Percentiles rank a stretch among this genome's conserved stretches.
Evolutionary conservation across 2,797 vertebrate genomes (phyloP).

Genomic region (Sebastes minor): DNA sequence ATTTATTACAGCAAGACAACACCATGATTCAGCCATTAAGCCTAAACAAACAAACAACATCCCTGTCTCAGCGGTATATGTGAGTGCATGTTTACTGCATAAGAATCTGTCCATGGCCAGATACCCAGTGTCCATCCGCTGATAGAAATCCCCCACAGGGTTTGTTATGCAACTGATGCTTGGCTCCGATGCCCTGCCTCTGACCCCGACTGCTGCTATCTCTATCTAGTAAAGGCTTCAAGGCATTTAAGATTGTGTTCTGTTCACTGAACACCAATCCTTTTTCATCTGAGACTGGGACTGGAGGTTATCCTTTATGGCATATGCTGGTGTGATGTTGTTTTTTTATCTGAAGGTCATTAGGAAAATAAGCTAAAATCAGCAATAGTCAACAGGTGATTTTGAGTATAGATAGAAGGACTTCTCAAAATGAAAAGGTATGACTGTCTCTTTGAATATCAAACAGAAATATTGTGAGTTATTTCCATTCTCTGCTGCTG

Average conservation of each 20-base stretch:
- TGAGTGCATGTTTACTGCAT: constrained; percentile 30
- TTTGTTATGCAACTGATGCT: constrained; percentile 73
- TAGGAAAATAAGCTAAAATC: not conserved
- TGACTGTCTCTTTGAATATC: not conserved
- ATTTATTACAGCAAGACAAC: not conserved
- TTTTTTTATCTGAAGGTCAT: not conserved
- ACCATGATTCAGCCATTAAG: not conserved
- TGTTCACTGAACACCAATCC: constrained; percentile 6
- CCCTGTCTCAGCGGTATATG: not conserved
- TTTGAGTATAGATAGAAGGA: not conserved
- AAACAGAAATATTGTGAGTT: not conserved
- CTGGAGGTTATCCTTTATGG: not conserved
- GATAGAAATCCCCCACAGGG: constrained; percentile 68
- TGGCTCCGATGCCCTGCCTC: constrained; percentile 55
- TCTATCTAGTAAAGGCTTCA: constrained; percentile 20
- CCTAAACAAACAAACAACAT: constrained; percentile 15
- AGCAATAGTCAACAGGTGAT: not conserved
- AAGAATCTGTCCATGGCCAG: constrained; percentile 35
- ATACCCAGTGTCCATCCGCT: constrained; percentile 56
- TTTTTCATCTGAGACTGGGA: constrained; percentile 11
- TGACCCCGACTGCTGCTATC: constrained; percentile 59
- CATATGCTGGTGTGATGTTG: not conserved
- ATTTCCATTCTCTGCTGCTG: not conserved
- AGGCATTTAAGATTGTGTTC: constrained; percentile 22
- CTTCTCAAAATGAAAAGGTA: not conserved